Evolutionary conservation across 1,140 invertebrate species (phyloP).

Genomic region (Scylla paramamosain): DNA sequence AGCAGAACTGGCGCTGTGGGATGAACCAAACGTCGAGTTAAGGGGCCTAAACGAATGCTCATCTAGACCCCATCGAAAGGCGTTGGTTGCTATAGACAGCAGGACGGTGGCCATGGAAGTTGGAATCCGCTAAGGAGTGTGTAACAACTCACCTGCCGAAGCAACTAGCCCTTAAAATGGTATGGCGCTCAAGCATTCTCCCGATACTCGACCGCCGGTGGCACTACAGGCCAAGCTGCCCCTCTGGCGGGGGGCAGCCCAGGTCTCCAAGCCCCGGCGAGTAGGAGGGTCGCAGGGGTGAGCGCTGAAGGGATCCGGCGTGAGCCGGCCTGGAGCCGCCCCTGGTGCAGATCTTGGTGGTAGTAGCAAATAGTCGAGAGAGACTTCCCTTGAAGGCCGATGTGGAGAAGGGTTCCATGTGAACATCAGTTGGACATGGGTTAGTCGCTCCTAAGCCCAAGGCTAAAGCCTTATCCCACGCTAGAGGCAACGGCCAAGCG

Average conservation of each 20-base stretch:
- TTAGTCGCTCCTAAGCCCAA: no score
- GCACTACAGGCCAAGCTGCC: conserved; percentile 28
- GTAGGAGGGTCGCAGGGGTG: no score
- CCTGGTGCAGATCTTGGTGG: conserved; percentile 91
- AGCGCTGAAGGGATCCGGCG: no score
- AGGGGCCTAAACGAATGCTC: conserved; percentile 58
- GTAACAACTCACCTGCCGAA: conserved; percentile 94
- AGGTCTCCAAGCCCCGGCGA: no score
- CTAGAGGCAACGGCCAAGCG: no score
- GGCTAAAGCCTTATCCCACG: no score
- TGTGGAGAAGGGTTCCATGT: no score
- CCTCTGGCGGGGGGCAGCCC: no score
- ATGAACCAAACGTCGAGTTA: conserved; percentile 63
- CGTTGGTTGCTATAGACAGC: conserved; percentile 92
- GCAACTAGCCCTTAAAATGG: conserved; percentile 94
- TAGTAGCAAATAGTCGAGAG: conserved; percentile 92
- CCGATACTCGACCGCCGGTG: conserved; percentile 67
- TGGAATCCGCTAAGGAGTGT: conserved; percentile 93
- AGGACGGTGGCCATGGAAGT: conserved; percentile 95
- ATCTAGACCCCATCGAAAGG: conserved; percentile 83
- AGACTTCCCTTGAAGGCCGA: no score
- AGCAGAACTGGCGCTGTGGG: conserved; percentile 61
- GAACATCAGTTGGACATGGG: no score
- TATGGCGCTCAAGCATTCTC: conserved; percentile 88
- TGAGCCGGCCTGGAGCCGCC: no score